Percentiles rank a stretch among this genome's conserved stretches.
phyloP scores from a whole-genome alignment of 2,888 invertebrate genomes.

The Chorisops tibialis region DNA sequence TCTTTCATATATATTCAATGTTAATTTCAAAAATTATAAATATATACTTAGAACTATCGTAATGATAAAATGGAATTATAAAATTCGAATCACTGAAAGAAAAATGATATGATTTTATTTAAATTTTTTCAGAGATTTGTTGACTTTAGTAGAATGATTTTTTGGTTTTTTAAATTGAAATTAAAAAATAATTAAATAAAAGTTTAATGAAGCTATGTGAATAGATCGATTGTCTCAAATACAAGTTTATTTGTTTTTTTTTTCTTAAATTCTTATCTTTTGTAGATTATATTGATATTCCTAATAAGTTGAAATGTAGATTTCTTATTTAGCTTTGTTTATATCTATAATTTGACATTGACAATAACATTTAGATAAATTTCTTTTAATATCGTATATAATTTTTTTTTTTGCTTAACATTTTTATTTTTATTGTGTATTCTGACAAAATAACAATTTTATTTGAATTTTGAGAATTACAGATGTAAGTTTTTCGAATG shows the following conservation, averaged over 20 bases:
- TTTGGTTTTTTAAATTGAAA: not conserved
- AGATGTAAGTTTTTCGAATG: too few species aligned
- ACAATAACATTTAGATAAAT: conserved; percentile 26
- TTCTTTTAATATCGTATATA: conserved; percentile 2
- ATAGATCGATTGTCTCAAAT: conserved; percentile 15
- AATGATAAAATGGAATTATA: not conserved
- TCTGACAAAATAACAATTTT: not conserved
- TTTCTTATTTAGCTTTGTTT: not conserved
- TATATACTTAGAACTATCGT: too few species aligned
- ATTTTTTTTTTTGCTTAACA: not conserved
- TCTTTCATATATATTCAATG: too few species aligned
- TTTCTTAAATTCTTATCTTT: not conserved
- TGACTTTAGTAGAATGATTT: too few species aligned
- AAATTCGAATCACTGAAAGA: not conserved
- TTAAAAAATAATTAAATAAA: not conserved
- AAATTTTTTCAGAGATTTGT: too few species aligned
- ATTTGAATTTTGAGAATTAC: not conserved
- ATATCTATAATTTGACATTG: conserved; percentile 29
- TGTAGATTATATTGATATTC: not conserved
- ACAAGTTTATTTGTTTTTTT: too few species aligned
- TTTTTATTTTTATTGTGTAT: not conserved
- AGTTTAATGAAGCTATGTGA: not conserved
- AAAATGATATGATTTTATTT: not conserved
- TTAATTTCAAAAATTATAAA: too few species aligned
- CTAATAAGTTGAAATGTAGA: not conserved